These are phyloP conservation scores for Lycophotia porphyrea DNA, from an alignment of 2,888 invertebrate genomes.

Conservation along the genomic window DNA sequence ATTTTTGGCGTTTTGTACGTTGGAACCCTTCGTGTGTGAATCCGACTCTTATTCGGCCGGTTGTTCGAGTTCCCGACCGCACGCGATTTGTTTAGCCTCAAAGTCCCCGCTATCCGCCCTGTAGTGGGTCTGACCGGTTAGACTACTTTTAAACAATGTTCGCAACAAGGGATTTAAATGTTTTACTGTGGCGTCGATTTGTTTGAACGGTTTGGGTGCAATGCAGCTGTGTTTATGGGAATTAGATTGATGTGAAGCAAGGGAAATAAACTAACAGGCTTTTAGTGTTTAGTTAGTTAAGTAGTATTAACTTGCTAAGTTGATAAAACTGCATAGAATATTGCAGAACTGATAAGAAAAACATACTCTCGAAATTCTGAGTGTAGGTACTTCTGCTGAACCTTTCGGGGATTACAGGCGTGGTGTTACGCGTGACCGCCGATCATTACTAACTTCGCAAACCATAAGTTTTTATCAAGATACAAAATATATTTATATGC, in stretches of 20 bases:
- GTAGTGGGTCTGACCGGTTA: constrained; percentile 37
- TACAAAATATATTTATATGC: background rate
- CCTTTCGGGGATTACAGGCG: background rate
- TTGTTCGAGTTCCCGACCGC: constrained; percentile 48
- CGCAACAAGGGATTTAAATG: constrained; percentile 54
- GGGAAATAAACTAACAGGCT: background rate
- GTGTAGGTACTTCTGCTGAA: no score
- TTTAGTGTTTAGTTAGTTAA: background rate
- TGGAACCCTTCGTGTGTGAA: background rate
- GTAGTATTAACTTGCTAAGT: background rate
- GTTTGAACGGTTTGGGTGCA: constrained; percentile 24
- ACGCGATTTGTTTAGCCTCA: constrained; percentile 57
- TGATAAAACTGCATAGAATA: background rate
- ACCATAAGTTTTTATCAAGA: background rate
- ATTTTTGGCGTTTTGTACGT: background rate
- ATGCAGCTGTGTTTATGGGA: constrained; percentile 28
- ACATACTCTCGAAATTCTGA: no score
- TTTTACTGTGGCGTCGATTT: constrained; percentile 25
- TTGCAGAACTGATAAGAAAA: background rate
- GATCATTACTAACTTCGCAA: background rate
- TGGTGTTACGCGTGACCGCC: background rate
- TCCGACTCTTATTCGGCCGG: background rate
- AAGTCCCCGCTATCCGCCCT: constrained; percentile 45
- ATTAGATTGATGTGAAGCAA: background rate
- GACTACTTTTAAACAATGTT: constrained; percentile 54